Evolutionary conservation across 2,113 vertebrate genomes (phyloP), one percentile per base, ranked within the genome.

Genomic region (Noturus placidus): DNA sequence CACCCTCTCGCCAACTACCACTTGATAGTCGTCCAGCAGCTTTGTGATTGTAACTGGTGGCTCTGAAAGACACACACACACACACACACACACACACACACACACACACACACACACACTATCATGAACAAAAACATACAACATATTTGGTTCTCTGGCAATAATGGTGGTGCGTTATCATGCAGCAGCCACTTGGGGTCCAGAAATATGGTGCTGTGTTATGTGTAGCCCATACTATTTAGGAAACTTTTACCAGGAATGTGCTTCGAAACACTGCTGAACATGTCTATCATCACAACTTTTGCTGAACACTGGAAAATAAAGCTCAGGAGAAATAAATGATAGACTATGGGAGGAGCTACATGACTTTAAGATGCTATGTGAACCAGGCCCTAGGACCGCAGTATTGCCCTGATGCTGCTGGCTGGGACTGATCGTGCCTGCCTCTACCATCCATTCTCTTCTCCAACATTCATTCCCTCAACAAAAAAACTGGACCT

Each of bases 1-100:
- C 89, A 98, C 96, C 74, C 95, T 95, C 84, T 98, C 97, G 20
- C 96, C 97, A 56, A 98, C 97, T 10, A 95, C 94, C 54, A 97
- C 96, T 15, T 97, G 97, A 82, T 98, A 97, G 92, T 98, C 97
- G 78, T 98, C 97, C 81, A 98, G 95, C 46, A 96, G 95, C 27
- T 95, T 96, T 87, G 90, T 87, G 61, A 98, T 95, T 87, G 95
- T 94, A n/a, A 98, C 91, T 0, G 97, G 96, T 20, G 97, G 97
- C 54, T 98, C 97, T 97, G 90, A 0, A 42, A 82, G 9, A n/a
- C 54, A 80, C 35, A 46, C 42, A 46, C 42, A 42, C 42, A 74
- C 11, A 88, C 59, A 69, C n/a, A 33, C 33, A 72, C 10, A 88
- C 59, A 69, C n/a, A 33, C 33, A 52, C 59, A 69, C 35, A 74